Base-by-base conservation (phyloP, 2,888 invertebrate genomes). In the Epinotia nisella region DNA sequence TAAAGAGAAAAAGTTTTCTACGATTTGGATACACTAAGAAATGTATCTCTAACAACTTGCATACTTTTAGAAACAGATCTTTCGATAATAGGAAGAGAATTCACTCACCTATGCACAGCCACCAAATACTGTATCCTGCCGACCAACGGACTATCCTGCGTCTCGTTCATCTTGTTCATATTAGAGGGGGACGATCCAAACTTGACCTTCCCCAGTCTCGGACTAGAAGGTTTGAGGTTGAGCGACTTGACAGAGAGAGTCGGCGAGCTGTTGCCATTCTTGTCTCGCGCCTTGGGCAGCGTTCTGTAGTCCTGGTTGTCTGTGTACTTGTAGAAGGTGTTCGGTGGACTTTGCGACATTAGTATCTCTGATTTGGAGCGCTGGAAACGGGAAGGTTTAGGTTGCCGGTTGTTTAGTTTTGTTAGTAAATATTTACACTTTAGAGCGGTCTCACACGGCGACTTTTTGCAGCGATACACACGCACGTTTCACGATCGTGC, bases 61-160 rank as follows among this genome's bases (percentile, higher is more conserved):
- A 49, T 49, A n/a, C n/a, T n/a, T 49, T 4, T 49, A 7, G 1
- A 49, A 49, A 35, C 35, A n/a, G 7, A 49, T 4, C 15, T 49
- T 15, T n/a, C n/a, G 45, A 45, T 13, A 3, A 29, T 7, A 5
- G 29, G 5, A 29, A 29, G 0, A 7, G 5, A 53, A 39, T n/a
- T 53, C 21, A 59, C 82, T 80, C 5, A 91, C 91, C 91, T 88
- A 76, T 98, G 98, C 19, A 97, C 96, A 0, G 97, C 98, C 69
- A 97, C 94, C 53, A 98, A 93, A 85, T 96, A 97, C 68, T 93
- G 89, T 61, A 93, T 80, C 74, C 80, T 82, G n/a, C 79, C 82
- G 58, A 64, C 35, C 17, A 64, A 21, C 21, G 29, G 62, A 24
- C 53, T 65, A 0, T 70, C 74, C 19, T 69, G 75, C 15, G 70